phyloP scores from a whole-genome alignment of 1,140 invertebrate genomes.

The Vanessa tameamea region DNA sequence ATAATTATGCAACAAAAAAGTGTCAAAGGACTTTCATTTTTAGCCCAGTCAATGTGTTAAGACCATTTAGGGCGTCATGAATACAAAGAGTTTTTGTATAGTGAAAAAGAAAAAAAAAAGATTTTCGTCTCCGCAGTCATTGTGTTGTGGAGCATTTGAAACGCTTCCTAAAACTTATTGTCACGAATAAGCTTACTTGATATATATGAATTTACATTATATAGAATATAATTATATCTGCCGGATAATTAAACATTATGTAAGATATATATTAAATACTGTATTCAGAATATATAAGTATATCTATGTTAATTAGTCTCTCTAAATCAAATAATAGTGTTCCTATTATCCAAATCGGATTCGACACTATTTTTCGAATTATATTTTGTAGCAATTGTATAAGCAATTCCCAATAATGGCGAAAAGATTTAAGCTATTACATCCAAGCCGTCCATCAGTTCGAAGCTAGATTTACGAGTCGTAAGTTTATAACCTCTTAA shows the following conservation, averaged over 20 bases:
- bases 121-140: constrained; percentile 3
- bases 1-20: too few relatives aligned
- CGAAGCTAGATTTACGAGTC: constrained; percentile 67
- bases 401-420: constrained; percentile 25
- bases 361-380: constrained; percentile 17
- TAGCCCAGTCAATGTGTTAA: constrained; percentile 17
- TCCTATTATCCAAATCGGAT: too few relatives aligned
- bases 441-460: constrained; percentile 35
- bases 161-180: not conserved
- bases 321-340: too few relatives aligned
- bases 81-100: constrained; percentile 26
- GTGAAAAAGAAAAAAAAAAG: constrained; percentile 16
- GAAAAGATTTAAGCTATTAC: constrained; percentile 40
- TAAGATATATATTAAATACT: too few relatives aligned
- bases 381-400: not conserved
- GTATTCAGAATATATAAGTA: too few relatives aligned
- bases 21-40: not conserved
- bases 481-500: constrained; percentile 64
- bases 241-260: too few relatives aligned
- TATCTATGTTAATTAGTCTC: too few relatives aligned
- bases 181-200: not conserved
- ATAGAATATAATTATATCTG: too few relatives aligned
- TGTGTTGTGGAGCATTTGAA: constrained; percentile 20
- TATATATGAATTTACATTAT: too few relatives aligned
- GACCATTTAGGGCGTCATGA: constrained; percentile 10